Base-by-base conservation (phyloP, 92 coral and sea anemone genomes). In the Bergia puertoricense region DNA sequence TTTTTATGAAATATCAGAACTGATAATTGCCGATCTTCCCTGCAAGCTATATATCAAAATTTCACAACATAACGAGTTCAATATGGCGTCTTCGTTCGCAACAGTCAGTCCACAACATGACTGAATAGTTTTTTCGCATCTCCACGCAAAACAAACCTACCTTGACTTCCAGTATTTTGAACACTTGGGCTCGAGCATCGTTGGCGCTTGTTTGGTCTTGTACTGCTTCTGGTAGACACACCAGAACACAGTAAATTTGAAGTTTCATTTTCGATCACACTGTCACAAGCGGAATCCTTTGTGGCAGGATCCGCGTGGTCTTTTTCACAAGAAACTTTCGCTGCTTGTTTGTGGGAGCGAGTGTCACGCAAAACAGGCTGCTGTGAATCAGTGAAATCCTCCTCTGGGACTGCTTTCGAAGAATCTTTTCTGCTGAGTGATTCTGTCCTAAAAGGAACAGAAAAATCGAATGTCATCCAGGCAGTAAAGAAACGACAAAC, bases 201-300 rank as follows among this genome's bases (percentile, higher is more conserved):
- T 85, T 78, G 83, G 89, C 97, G 93, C 92, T 97, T 97, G 23
- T 79, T 86, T 37, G 98, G 99, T 90, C 99, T 97, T 46, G 98
- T 75, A 89, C 96, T 97, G 85, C 99, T 97, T 92, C 99, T 94
- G 20, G 98, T 97, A 10, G 98, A 91, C 38, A 95, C 98, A 59
- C 99, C 94, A 79, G 92, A 81, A 91, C 90, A 82, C 22, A 71
- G 22, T 37, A 84, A 84, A 40, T 84, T 84, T 84, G 92, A 82
- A 87, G 90, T 88, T 79, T 94, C 85, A 86, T 90, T 93, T 59
- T 95, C 97, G 50, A 92, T 65, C 38, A 79, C 93, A 79, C 56
- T 81, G 59, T 88, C 88, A 71, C 88, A 82, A 84, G 86, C 20
- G 18, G 93, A 89, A 37, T 82, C 91, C 89, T 93, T 95, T 91